These are phyloP conservation scores for Premnoplex brunnescens DNA, from an alignment of 2,797 vertebrate species.

Conservation along the genomic window DNA sequence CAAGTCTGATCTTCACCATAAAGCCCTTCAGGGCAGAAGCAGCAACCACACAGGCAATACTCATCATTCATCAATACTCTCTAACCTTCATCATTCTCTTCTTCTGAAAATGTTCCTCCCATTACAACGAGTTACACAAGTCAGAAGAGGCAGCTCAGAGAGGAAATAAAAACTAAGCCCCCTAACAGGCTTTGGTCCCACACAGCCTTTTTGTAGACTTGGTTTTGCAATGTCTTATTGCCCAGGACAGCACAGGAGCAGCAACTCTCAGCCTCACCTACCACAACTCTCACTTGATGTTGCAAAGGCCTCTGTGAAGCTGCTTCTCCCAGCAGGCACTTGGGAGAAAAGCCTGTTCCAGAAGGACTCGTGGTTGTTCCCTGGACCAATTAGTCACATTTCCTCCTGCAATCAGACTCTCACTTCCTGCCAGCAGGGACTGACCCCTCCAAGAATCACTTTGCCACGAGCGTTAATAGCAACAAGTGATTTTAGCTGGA, in stretches of 20 bases:
- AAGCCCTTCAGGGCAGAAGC: neutral
- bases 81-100: neutral
- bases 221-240: neutral
- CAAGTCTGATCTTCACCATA: neutral
- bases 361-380: neutral
- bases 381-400: constrained; percentile 34
- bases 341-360: neutral
- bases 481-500: neutral
- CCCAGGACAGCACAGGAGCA: neutral
- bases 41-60: neutral
- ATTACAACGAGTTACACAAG: neutral
- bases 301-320: neutral
- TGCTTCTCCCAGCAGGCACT: neutral
- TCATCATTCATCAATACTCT: neutral
- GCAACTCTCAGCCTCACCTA: neutral
- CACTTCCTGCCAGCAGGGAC: neutral
- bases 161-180: neutral
- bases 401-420: constrained; percentile 4
- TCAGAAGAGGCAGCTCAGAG: neutral
- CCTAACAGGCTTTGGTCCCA: neutral
- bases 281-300: neutral
- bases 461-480: neutral
- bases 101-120: neutral
- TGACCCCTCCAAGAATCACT: neutral
- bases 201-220: neutral